These are phyloP conservation scores for Leptosomus discolor DNA, from an alignment of 2,113 vertebrate species.

Conservation along the genomic window DNA sequence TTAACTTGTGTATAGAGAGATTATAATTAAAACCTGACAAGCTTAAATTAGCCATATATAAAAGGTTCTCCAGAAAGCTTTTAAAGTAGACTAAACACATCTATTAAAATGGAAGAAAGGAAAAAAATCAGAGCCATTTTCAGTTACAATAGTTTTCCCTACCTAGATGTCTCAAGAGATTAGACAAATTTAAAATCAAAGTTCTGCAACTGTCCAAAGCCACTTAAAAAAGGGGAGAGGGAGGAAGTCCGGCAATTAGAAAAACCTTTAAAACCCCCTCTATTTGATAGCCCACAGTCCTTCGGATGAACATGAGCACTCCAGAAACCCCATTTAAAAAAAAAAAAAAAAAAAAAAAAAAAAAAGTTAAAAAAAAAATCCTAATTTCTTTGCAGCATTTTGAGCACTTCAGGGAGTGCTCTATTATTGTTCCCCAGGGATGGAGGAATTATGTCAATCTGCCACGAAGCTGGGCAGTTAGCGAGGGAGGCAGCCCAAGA, in stretches of 20 bases:
- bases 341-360: background rate
- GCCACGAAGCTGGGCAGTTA: background rate
- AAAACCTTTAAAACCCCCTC: background rate
- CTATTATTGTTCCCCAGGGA: background rate
- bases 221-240: constrained; percentile 5
- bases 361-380: background rate
- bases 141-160: constrained; percentile 36
- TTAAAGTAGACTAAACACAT: constrained; percentile 68
- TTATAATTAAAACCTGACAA: constrained; percentile 75
- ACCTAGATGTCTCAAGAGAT: constrained; percentile 56
- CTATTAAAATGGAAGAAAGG: constrained; percentile 59
- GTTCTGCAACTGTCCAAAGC: constrained; percentile 55
- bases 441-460: background rate
- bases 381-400: constrained; percentile 41
- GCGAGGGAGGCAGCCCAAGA: background rate
- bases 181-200: constrained; percentile 60
- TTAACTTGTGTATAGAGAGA: constrained; percentile 65
- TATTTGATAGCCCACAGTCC: constrained; percentile 20
- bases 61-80: constrained; percentile 68
- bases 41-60: constrained; percentile 69
- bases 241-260: constrained; percentile 43
- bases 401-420: constrained; percentile 25
- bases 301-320: constrained; percentile 24
- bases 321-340: constrained; percentile 4
- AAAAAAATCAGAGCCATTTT: background rate